A percentile compares a stretch with the other conserved stretches of the same genome.
Evolutionary conservation across 1,140 invertebrate genomes (phyloP).

Genomic region (Microplitis demolitor): DNA sequence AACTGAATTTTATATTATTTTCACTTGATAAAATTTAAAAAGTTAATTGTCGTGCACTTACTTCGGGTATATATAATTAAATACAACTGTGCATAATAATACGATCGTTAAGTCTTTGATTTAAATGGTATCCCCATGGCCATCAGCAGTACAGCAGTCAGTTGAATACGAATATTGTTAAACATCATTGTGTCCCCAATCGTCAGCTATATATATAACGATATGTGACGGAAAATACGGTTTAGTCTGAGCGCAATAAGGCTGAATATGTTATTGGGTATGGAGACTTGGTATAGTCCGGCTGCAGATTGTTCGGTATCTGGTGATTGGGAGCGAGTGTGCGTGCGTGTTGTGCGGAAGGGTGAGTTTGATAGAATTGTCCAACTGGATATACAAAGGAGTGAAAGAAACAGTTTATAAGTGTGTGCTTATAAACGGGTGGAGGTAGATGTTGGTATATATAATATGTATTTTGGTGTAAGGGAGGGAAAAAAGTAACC

Average conservation of each 20-base stretch:
- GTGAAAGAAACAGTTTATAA: neutral
- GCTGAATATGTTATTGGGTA: neutral
- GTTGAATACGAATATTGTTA: too few species aligned
- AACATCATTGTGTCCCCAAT: neutral
- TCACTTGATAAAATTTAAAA: too few species aligned
- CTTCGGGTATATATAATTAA: too few species aligned
- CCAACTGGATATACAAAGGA: slow-evolving; percentile 10
- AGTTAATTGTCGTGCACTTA: too few species aligned
- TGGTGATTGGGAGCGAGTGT: neutral
- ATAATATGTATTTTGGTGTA: neutral
- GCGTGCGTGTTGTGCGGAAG: neutral
- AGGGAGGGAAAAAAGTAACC: slow-evolving; percentile 32
- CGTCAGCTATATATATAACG: too few species aligned
- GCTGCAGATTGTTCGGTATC: neutral
- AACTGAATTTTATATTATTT: too few species aligned
- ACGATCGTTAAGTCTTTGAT: too few species aligned
- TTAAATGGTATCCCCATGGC: too few species aligned
- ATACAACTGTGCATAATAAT: too few species aligned
- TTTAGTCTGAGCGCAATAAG: neutral
- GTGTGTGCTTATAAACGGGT: neutral
- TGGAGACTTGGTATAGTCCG: neutral
- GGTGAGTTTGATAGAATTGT: slow-evolving; percentile 26
- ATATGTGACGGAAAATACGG: too few species aligned
- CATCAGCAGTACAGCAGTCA: too few species aligned
- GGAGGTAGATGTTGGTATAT: neutral